Evolutionary conservation across 2,888 invertebrate genomes (phyloP), one percentile per base, ranked within the genome.

Genomic region (Apodemia duryi): DNA sequence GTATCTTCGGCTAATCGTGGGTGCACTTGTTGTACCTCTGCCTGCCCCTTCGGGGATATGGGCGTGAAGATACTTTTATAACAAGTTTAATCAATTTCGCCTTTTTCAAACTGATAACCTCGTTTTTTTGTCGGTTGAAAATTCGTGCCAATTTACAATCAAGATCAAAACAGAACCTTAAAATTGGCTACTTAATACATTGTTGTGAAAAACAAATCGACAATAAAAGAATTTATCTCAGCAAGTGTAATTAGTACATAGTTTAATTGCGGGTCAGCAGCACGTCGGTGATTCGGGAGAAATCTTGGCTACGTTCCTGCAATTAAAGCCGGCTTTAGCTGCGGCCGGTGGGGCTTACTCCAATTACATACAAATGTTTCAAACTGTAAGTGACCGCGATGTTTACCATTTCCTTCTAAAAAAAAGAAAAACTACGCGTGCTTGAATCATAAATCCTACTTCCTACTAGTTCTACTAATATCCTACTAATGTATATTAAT

Each of bases 221-320:
- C 75, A 80, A 81, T 82, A 84, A 84, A 83, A 84, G 21, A 80
- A 81, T 82, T 82, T 82, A 80, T 82, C 78, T 75, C 74, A 75
- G 77, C 79, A 81, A 83, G 78, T 82, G 85, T 87, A 87, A 88
- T 88, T 85, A 88, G 85, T 85, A 84, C 83, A 83, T 86, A 84
- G 86, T 85, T 83, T 87, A 89, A 88, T 88, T 87, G 85, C 81
- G 72, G 74, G 71, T 65, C 76, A 69, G 79, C 75, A 35, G 60
- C 60, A 60, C 60, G 71, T 75, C 76, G 83, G 83, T 78, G 86
- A 84, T 86, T 86, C 80, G 79, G 82, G 77, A 74, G 78, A 77
- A 83, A 82, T 88, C 87, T 88, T 88, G 88, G 88, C 88, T 78
- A 74, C 76, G 78, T 77, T 84, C 78, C 82, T 83, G 82, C 85